Percentiles rank a stretch among this genome's conserved stretches.
These are phyloP conservation scores for Melanaphis sacchari DNA, from an alignment of 1,140 invertebrate species.

Conservation along the genomic window DNA sequence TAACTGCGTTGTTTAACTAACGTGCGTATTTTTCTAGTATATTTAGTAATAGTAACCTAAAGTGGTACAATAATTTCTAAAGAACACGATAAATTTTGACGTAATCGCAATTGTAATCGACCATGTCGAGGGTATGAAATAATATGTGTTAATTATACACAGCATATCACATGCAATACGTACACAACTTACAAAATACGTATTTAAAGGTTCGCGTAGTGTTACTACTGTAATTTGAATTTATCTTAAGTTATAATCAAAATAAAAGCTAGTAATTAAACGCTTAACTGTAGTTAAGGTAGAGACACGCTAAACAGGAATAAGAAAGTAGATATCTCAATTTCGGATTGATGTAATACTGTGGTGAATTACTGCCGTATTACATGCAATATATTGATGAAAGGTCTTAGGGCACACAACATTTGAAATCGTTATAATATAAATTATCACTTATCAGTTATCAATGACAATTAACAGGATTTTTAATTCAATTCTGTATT, in stretches of 20 bases:
- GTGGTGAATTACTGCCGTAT: background rate
- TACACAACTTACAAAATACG: conserved; percentile 8
- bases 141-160: conserved; percentile 49
- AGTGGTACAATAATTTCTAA: background rate
- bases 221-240: conserved; percentile 44
- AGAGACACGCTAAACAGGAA: background rate
- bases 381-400: background rate
- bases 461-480: background rate
- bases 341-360: background rate
- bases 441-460: background rate
- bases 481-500: background rate
- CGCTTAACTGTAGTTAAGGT: background rate
- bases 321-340: conserved; percentile 29
- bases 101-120: conserved; percentile 24
- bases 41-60: background rate
- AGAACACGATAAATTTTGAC: conserved; percentile 24
- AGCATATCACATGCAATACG: background rate
- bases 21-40: background rate
- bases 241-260: conserved; percentile 7
- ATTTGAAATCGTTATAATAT: background rate
- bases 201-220: conserved; percentile 23
- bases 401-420: background rate
- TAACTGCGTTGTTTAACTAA: background rate
- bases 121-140: background rate
- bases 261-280: conserved; percentile 52